These are phyloP conservation scores for Alcedo atthis DNA, from an alignment of 2,797 vertebrate species.

Conservation along the genomic window DNA sequence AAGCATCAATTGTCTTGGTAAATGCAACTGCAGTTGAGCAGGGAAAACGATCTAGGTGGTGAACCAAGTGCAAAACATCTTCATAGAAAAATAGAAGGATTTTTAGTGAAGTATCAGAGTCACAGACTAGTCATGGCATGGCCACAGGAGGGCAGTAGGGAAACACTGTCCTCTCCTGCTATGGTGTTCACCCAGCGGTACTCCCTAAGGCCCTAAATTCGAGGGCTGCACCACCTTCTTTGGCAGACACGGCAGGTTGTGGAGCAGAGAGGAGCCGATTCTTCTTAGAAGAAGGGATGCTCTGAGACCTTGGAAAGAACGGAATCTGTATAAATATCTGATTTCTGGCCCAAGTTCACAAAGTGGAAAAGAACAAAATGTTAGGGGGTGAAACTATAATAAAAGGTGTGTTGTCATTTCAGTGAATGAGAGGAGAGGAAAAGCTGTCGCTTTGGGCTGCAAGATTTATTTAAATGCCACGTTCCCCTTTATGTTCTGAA, in stretches of 20 bases:
- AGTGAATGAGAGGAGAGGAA: not conserved
- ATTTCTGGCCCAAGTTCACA: not conserved
- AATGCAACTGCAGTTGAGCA: not conserved
- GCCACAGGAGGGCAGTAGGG: conserved; percentile 54
- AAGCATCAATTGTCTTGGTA: not conserved
- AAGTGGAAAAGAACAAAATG: not conserved
- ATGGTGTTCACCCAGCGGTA: rapidly evolving
- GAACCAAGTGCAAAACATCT: not conserved
- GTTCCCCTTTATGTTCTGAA: not conserved
- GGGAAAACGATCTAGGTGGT: not conserved
- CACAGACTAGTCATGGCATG: not conserved
- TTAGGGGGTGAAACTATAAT: not conserved
- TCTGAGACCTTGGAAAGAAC: not conserved
- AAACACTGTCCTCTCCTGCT: not conserved
- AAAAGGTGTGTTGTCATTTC: not conserved
- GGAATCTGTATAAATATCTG: not conserved
- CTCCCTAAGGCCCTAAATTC: rapidly evolving
- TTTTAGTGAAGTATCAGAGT: rapidly evolving
- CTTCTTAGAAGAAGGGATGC: not conserved
- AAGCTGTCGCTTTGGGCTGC: not conserved
- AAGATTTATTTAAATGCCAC: not conserved
- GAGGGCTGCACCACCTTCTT: not conserved
- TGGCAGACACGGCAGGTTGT: rapidly evolving
- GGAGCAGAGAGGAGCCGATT: no score
- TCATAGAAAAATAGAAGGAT: rapidly evolving